phyloP scores from a whole-genome alignment of 2,113 vertebrate species.

The Camelus bactrianus region DNA sequence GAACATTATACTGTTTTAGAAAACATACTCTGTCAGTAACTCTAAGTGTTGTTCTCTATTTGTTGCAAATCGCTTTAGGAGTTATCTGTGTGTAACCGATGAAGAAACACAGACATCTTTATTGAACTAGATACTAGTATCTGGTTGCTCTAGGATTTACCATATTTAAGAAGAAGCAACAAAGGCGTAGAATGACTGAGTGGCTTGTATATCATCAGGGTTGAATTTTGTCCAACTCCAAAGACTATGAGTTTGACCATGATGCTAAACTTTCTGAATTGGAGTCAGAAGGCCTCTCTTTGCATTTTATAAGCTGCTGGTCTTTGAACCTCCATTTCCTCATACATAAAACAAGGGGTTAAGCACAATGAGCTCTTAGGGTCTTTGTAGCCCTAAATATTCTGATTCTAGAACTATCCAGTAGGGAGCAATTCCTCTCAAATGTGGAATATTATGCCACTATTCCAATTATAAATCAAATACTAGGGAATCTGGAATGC shows the following conservation, averaged over 20 bases:
- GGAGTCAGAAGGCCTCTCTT: background rate
- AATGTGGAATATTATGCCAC: constrained; percentile 66
- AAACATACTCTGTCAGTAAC: background rate
- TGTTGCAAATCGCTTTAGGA: background rate
- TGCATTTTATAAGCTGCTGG: background rate
- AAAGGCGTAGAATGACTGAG: background rate
- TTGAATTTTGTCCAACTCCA: constrained; percentile 19
- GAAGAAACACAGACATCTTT: background rate
- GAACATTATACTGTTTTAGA: background rate
- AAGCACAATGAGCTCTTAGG: constrained; percentile 30
- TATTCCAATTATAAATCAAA: constrained; percentile 77
- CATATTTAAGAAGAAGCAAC: background rate
- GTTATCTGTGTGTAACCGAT: background rate
- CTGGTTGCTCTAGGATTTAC: background rate
- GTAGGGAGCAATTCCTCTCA: constrained; percentile 54
- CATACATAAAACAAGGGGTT: constrained; percentile 37
- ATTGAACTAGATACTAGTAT: background rate
- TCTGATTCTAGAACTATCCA: constrained; percentile 58
- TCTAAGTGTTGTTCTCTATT: background rate
- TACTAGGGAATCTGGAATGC: constrained; percentile 67
- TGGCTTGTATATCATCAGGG: background rate
- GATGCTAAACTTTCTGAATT: background rate
- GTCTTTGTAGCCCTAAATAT: constrained; percentile 54
- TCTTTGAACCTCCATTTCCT: background rate
- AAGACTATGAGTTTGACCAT: background rate